Conservation (phyloP, 2,888 invertebrate species). For the Gandaritis pyraliata region DNA sequence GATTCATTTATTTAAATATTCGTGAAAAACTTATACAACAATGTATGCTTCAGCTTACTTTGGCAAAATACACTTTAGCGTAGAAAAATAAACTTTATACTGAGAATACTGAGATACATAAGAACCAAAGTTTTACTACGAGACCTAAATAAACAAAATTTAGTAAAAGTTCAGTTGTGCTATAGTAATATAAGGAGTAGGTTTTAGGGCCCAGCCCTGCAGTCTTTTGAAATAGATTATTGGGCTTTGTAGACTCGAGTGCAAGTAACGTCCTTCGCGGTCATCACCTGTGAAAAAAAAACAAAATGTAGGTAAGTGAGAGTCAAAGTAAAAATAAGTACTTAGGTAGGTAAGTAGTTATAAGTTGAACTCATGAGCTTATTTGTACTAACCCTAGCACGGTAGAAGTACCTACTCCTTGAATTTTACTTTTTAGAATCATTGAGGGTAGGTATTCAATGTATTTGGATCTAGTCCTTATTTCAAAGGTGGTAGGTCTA, state of each 20-base stretch:
- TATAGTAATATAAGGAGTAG: slow-evolving; percentile 55
- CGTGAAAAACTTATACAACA: slow-evolving; percentile 78
- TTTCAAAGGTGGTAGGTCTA: too few relatives aligned
- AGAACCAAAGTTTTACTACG: slow-evolving; percentile 48
- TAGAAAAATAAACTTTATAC: slow-evolving; percentile 65
- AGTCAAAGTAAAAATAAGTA: too few relatives aligned
- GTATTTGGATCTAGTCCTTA: too few relatives aligned
- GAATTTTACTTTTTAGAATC: too few relatives aligned
- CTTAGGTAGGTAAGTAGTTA: too few relatives aligned
- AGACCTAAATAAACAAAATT: slow-evolving; percentile 69
- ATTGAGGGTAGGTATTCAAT: too few relatives aligned
- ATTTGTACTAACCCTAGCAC: too few relatives aligned
- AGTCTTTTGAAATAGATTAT: slow-evolving; percentile 70
- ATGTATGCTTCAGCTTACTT: slow-evolving; percentile 57
- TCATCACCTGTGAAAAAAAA: slow-evolving; percentile 85
- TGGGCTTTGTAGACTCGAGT: slow-evolving; percentile 89
- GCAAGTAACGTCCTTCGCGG: slow-evolving; percentile 88
- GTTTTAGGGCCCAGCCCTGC: slow-evolving; percentile 56
- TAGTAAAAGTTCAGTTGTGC: slow-evolving; percentile 76
- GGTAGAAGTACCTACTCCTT: too few relatives aligned
- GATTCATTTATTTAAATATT: slow-evolving; percentile 68
- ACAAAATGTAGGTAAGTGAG: neutral
- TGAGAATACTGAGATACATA: slow-evolving; percentile 34
- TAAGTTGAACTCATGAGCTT: too few relatives aligned
- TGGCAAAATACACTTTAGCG: slow-evolving; percentile 59